Evolutionary conservation across 2,113 vertebrate species (phyloP).

Genomic region (Hemiscyllium ocellatum): DNA sequence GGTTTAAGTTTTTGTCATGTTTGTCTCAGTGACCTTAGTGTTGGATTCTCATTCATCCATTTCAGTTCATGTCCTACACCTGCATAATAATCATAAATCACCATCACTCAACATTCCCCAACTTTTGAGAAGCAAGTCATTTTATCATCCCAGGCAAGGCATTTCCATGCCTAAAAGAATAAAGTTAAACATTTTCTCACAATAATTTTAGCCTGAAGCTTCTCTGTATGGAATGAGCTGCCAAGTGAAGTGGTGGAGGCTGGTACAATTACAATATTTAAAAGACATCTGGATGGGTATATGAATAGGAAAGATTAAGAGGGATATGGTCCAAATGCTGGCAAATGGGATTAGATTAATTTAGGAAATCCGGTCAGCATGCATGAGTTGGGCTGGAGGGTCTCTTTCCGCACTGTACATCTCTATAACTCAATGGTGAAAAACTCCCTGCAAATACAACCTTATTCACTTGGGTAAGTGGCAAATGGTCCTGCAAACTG

Average conservation of each 20-base stretch:
- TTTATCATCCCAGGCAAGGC: neutral
- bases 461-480: neutral
- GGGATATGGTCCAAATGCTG: no score
- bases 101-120: neutral
- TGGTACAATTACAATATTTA: no score
- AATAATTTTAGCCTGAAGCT: neutral
- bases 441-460: neutral
- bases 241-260: no score
- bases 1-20: neutral
- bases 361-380: no score
- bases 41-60: neutral
- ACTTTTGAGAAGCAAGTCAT: neutral
- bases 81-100: neutral
- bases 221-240: no score
- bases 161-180: neutral
- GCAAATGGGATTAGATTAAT: no score
- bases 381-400: no score
- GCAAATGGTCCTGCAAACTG: neutral
- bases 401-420: no score
- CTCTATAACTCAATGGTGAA: neutral
- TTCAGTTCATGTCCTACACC: neutral
- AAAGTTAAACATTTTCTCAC: neutral
- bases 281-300: no score
- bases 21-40: neutral
- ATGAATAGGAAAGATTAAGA: no score